These are phyloP conservation scores for Iselma pallidipennis DNA, from an alignment of 2,888 invertebrate genomes.

Conservation along the genomic window DNA sequence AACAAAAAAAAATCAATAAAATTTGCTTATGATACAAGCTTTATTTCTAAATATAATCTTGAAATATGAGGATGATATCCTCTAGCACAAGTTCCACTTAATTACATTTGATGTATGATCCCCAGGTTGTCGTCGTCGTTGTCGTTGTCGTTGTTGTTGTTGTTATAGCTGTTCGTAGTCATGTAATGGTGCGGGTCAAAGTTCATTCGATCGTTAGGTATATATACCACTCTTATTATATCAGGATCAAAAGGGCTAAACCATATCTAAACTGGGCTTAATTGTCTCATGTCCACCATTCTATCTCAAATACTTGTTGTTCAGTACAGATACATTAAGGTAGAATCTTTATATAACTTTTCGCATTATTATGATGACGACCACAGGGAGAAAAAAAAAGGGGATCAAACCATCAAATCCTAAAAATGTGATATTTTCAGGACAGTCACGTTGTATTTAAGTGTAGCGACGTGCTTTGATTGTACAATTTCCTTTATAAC, in stretches of 20 bases:
- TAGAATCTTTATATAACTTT: no score
- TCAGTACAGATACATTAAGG: neutral
- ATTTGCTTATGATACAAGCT: slow-evolving; percentile 4
- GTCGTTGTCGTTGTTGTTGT: slow-evolving; percentile 16
- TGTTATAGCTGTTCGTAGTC: slow-evolving; percentile 17
- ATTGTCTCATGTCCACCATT: neutral
- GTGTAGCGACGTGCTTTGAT: neutral
- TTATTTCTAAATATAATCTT: slow-evolving; percentile 6
- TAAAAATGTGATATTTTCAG: neutral
- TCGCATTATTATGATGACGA: no score
- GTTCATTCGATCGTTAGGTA: slow-evolving; percentile 14
- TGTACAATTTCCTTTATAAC: neutral
- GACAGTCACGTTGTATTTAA: neutral
- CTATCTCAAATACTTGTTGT: no score
- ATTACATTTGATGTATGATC: slow-evolving; percentile 24
- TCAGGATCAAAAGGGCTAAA: neutral
- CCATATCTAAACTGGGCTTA: no score
- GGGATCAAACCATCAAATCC: neutral
- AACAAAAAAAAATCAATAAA: neutral
- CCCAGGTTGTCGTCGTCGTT: slow-evolving; percentile 15
- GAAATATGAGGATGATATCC: slow-evolving; percentile 11
- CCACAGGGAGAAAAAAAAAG: neutral
- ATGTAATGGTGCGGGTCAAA: slow-evolving; percentile 14
- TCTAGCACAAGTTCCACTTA: slow-evolving; percentile 17
- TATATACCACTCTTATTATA: no score